Evolutionary conservation across 2,888 invertebrate genomes (phyloP).

Genomic region (Sisyra nigra): DNA sequence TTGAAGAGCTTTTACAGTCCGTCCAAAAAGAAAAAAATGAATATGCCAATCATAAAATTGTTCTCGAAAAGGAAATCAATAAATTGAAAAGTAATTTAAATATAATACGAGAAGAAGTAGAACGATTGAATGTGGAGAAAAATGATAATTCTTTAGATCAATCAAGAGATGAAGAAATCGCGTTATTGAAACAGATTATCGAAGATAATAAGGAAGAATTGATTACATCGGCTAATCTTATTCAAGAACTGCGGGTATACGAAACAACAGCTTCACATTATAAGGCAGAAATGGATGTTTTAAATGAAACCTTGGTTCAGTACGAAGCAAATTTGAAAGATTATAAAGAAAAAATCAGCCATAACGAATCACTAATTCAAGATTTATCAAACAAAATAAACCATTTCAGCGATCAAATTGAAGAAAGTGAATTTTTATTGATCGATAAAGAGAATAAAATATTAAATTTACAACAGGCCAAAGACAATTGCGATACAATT

Average conservation of each 20-base stretch:
- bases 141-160: conserved; percentile 8
- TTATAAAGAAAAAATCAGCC: conserved; percentile 36
- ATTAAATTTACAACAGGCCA: conserved; percentile 28
- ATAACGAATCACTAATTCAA: conserved; percentile 38
- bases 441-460: conserved; percentile 30
- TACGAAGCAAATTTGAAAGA: conserved; percentile 34
- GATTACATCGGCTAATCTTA: conserved; percentile 18
- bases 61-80: conserved; percentile 3
- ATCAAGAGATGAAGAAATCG: conserved; percentile 19
- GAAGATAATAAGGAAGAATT: conserved; percentile 23
- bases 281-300: conserved; percentile 3
- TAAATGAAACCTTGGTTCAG: conserved; percentile 34
- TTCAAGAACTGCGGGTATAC: conserved; percentile 18
- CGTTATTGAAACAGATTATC: conserved; percentile 19
- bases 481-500: conserved; percentile 20
- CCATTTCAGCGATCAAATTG: conserved; percentile 37
- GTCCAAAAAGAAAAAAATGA: conserved; percentile 13
- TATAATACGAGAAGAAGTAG: conserved; percentile 8
- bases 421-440: conserved; percentile 32
- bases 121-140: conserved; percentile 19
- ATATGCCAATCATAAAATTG: conserved; percentile 2
- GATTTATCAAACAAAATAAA: conserved; percentile 38
- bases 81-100: conserved; percentile 18
- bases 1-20: conserved; percentile 11
- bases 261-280: too few relatives aligned